Base-by-base conservation (phyloP, 2,797 vertebrate species). In the Garrulus glandarius region DNA sequence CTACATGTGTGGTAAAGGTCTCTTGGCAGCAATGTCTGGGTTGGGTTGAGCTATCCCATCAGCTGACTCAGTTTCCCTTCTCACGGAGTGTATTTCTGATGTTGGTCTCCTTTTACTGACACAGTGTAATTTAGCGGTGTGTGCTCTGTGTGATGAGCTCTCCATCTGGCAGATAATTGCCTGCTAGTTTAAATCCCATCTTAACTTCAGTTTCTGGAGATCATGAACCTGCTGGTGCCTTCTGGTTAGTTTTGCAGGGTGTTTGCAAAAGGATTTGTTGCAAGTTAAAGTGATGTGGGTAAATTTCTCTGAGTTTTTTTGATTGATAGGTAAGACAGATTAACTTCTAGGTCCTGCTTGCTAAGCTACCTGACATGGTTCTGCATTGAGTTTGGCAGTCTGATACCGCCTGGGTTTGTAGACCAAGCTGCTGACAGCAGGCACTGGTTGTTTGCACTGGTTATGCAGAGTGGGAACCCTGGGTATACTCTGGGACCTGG, bases 141-240 rank as follows among this genome's bases (percentile, higher is more conserved):
- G 59, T 67, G 24, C 44, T 63, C 32, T 26, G 57, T 34, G 4
- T 27, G 57, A 29, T 57, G 89, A 85, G 84, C 75, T 91, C 75
- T 87, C 89, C 72, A 87, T 95, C 91, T 96, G 95, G 72, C 72
- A 93, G 80, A n/a, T 96, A 89, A 95, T 93, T 94, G 63, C 76
- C 90, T 83, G 50, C 67, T 84, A 69, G 78, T 86, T 96, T 87
- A 95, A 96, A 95, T 96, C 90, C 88, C 36, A 0, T 96, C 82
- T 94, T 95, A 84, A 74, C 74, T 95, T 77, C 47, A 68, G 84
- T 93, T 94, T 92, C 72, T 89, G 0, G 7, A 83, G 72, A 90
- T 87, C 65, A 11, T 5, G 15, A 78, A 75, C 59, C 84, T 70
- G 27, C 92, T 90, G 76, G 22, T 91, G 87, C 47, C 71, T 95